Percentiles rank a stretch among this genome's conserved stretches.
Conservation (phyloP, 2,797 vertebrate species). For the Acanthopagrus latus region DNA sequence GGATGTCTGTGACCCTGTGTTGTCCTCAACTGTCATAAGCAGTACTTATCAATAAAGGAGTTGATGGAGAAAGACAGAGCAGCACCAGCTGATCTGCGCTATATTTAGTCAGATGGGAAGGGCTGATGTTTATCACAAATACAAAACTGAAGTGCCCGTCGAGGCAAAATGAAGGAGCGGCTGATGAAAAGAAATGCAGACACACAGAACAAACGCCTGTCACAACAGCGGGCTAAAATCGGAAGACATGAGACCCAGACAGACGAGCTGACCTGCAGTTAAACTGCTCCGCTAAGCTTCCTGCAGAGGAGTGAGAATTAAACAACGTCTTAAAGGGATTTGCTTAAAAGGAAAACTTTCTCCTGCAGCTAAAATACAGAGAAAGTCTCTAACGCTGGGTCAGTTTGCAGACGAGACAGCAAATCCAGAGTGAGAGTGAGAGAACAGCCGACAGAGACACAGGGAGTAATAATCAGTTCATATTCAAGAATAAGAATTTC, state of each 20-base stretch:
- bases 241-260: slow-evolving; percentile 39
- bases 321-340: slow-evolving; percentile 39
- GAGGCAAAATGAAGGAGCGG: slow-evolving; percentile 26
- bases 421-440: neutral
- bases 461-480: neutral
- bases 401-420: neutral
- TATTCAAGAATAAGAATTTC: neutral
- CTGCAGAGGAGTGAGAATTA: slow-evolving; percentile 32
- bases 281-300: slow-evolving; percentile 32
- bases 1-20: slow-evolving; percentile 4
- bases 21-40: slow-evolving; percentile 14
- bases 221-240: slow-evolving; percentile 52
- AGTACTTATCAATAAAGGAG: slow-evolving; percentile 32
- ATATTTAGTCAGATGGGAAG: slow-evolving; percentile 27
- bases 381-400: neutral
- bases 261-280: slow-evolving; percentile 36
- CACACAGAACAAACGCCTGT: slow-evolving; percentile 44
- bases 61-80: slow-evolving; percentile 1
- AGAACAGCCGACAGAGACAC: neutral
- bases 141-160: slow-evolving; percentile 14
- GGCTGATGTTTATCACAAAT: slow-evolving; percentile 12
- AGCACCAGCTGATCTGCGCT: slow-evolving; percentile 41
- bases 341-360: slow-evolving; percentile 39
- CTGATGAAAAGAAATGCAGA: slow-evolving; percentile 32
- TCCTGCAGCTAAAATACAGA: neutral